These are phyloP conservation scores for Aphis gossypii DNA, from an alignment of 1,140 invertebrate species.

Conservation along the genomic window DNA sequence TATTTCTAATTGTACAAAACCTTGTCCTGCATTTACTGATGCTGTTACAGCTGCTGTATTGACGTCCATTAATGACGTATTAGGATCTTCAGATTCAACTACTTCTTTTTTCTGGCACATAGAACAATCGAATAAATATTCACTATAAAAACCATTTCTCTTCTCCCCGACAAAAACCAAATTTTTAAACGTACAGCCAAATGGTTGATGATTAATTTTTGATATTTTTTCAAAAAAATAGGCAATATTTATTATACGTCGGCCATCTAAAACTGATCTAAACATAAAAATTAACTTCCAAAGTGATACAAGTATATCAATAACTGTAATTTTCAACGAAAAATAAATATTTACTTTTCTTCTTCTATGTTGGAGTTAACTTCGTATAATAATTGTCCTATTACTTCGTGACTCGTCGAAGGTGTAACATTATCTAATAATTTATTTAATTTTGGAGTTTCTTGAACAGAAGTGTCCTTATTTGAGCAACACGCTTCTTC, in stretches of 20 bases:
- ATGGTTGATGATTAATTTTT: background rate
- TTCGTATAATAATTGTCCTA: no score
- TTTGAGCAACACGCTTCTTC: no score
- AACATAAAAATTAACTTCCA: no score
- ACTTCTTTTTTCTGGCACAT: background rate
- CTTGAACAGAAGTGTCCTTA: no score
- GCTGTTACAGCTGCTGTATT: background rate
- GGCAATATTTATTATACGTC: background rate
- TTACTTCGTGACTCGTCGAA: no score
- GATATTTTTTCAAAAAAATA: background rate
- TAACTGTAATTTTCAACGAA: no score
- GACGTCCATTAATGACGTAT: background rate
- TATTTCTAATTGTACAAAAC: background rate
- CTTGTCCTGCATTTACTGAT: background rate
- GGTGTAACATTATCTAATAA: no score
- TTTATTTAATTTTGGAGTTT: no score
- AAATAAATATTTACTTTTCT: no score
- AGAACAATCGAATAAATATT: background rate
- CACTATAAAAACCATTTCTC: background rate
- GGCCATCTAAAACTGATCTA: background rate
- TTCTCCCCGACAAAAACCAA: background rate
- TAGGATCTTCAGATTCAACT: background rate
- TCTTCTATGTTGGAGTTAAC: no score
- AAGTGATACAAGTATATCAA: no score
- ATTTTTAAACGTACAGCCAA: background rate